Percentiles rank a stretch among this genome's conserved stretches.
phyloP scores from a whole-genome alignment of 92 coral and sea anemone genomes.

The Nematostella vectensis region DNA sequence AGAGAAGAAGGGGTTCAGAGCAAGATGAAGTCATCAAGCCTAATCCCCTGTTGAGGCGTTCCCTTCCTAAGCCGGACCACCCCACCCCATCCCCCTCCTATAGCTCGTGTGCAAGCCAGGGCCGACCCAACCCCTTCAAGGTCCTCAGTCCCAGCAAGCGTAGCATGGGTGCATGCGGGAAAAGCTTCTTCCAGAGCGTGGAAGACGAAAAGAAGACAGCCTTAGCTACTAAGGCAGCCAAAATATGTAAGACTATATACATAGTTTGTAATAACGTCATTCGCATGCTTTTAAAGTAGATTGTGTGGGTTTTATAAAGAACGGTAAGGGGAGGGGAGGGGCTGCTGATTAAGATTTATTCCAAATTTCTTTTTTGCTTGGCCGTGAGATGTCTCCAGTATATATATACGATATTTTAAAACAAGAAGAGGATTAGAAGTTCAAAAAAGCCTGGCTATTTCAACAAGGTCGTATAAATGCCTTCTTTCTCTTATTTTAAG shows the following conservation, averaged over 20 bases:
- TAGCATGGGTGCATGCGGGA: slow-evolving; percentile 39
- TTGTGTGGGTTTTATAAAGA: too few relatives aligned
- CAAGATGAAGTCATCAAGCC: not conserved
- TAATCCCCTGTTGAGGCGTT: slow-evolving; percentile 13
- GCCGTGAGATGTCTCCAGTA: too few relatives aligned
- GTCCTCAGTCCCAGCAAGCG: slow-evolving; percentile 47
- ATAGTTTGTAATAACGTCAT: too few relatives aligned
- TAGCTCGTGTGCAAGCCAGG: slow-evolving; percentile 53
- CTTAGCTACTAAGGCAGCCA: slow-evolving; percentile 17
- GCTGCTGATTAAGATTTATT: too few relatives aligned
- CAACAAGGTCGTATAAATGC: too few relatives aligned
- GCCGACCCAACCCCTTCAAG: slow-evolving; percentile 86
- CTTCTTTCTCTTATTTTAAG: not conserved
- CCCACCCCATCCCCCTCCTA: slow-evolving; percentile 29
- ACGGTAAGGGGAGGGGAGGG: too few relatives aligned
- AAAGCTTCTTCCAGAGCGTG: slow-evolving; percentile 88
- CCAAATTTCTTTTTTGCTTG: too few relatives aligned
- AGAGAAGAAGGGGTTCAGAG: slow-evolving; percentile 4
- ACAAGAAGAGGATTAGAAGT: too few relatives aligned
- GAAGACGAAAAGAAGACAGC: slow-evolving; percentile 78
- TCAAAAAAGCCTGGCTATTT: too few relatives aligned
- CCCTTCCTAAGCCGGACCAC: slow-evolving; percentile 31
- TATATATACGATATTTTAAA: too few relatives aligned
- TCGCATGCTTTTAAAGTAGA: too few relatives aligned
- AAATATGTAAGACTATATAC: too few relatives aligned